Evolutionary conservation across 2,797 vertebrate genomes (phyloP), one percentile per base, ranked within the genome.

Genomic region (Etheostoma nigrum): DNA sequence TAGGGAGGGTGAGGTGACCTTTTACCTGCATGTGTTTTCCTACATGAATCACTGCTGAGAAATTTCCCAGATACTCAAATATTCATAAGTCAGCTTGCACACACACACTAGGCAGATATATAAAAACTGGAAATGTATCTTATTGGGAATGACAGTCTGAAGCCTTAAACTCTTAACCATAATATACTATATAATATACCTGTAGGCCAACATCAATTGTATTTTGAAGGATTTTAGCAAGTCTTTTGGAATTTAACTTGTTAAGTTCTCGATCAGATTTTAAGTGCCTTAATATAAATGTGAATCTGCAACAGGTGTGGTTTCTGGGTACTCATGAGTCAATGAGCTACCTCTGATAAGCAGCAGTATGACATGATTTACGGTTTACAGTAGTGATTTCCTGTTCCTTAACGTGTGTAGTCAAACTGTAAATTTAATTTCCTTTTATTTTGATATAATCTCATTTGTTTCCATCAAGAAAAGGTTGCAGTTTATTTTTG

Each of bases 201-300:
- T 45, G 40, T 44, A 25, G 25, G 4, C 15, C 42, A 23, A 23
- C 25, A 42, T 63, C 21, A 10, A 9, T 18, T 21, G 14, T 7
- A 30, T 64, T 33, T 25, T 19, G 4, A 66, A 36, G 42, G 4
- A 45, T 13, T 6, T 63, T 54, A 36, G 42, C 54, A 59, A 42
- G 11, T 10, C 16, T 44, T 48, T 25, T 4, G 18, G 21, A 40
- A 27, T 51, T 53, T 4, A 45, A 27, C 10, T 51, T 36, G 1
- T 36, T 8, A 33, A 40, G 54, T 76, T 57, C 4, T 4, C 1
- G 1, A 25, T 11, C 40, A 59, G 10, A 59, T 54, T 58, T 1
- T 25, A 71, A 83, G 78, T 84, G 70, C 84, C 70, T 87, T 68
- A 52, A 52, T 75, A 40, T 67, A 10, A 72, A 72, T 19, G 15